Base-by-base conservation (phyloP, 2,888 invertebrate species). In the Minunthozetes semirufus region DNA sequence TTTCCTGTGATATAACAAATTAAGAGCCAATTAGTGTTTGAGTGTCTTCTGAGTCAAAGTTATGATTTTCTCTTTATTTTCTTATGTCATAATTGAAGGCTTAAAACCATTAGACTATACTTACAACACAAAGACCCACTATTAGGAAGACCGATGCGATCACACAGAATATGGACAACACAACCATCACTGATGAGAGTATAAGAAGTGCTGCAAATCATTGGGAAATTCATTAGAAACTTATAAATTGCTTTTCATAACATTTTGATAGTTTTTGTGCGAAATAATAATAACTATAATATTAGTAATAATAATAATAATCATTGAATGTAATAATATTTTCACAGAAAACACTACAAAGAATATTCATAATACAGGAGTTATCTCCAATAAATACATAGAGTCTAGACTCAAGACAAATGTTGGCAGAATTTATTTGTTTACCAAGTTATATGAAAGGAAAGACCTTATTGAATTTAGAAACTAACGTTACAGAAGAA, bases 141-240 rank as follows among this genome's bases (percentile, higher is more conserved):
- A 61, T 61, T 61, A 61, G 19, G 33, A 61, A 61, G 15, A 61
- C 61, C 27, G 61, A 61, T 61, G 61, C 61, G 15, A 61, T 61
- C 61, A 61, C 61, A 61, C 61, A 61, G 33, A 61, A 29, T 33
- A 61, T 61, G 29, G 61, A 27, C n/a, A 61, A 19, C 5, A 61
- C n/a, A 1, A 61, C 33, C 61, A 61, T 61, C 33, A 61, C 9
- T 15, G 61, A 61, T 15, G 61, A 61, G 17, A 61, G n/a, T 11
- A 61, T n/a, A 1, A 61, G 27, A 5, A 61, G 61, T 8, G 33
- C 61, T 61, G 33, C 2, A 53, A 53, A 1, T 19, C 4, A 53
- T 8, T 50, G 48, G 17, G 8, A 53, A 1, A 15, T 19, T 6
- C 5, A 2, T 53, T 15, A 19, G 4, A 53, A 53, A 48, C 5